A percentile compares a stretch with the other conserved stretches of the same genome.
These are phyloP conservation scores for Papilio machaon DNA, from an alignment of 1,140 invertebrate genomes.

Conservation along the genomic window DNA sequence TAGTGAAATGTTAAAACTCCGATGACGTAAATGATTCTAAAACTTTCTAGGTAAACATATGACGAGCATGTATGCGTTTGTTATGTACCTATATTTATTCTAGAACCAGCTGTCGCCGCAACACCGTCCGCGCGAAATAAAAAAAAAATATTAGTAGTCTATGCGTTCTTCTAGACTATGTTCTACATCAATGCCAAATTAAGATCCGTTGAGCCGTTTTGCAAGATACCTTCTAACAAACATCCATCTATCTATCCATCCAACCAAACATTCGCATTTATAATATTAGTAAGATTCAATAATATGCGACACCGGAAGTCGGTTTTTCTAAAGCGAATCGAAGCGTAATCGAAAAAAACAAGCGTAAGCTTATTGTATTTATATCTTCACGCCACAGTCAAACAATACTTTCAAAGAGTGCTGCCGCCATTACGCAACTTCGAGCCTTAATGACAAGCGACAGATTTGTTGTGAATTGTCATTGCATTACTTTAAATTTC, in stretches of 20 bases:
- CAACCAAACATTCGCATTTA: too few relatives aligned
- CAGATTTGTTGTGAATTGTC: neutral
- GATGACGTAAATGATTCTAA: slow-evolving; percentile 22
- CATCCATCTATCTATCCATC: too few relatives aligned
- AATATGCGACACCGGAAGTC: slow-evolving; percentile 4
- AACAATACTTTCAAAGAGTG: slow-evolving; percentile 11
- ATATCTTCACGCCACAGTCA: slow-evolving; percentile 1
- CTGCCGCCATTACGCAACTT: neutral
- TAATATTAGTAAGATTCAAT: neutral
- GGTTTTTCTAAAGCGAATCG: neutral
- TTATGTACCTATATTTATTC: neutral
- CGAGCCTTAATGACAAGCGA: neutral
- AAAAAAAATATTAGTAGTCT: too few relatives aligned
- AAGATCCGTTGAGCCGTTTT: too few relatives aligned
- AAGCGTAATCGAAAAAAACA: neutral
- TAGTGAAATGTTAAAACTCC: slow-evolving; percentile 14
- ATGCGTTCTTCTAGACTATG: too few relatives aligned
- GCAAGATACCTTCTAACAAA: too few relatives aligned
- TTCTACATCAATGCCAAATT: too few relatives aligned
- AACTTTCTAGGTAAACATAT: slow-evolving; percentile 32
- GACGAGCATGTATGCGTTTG: neutral
- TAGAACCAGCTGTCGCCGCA: neutral
- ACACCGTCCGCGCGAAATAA: too few relatives aligned
- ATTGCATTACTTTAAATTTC: neutral
- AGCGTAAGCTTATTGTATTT: neutral